These are phyloP conservation scores for Pollenia griseotomentosa DNA, from an alignment of 2,888 invertebrate species.

Conservation along the genomic window DNA sequence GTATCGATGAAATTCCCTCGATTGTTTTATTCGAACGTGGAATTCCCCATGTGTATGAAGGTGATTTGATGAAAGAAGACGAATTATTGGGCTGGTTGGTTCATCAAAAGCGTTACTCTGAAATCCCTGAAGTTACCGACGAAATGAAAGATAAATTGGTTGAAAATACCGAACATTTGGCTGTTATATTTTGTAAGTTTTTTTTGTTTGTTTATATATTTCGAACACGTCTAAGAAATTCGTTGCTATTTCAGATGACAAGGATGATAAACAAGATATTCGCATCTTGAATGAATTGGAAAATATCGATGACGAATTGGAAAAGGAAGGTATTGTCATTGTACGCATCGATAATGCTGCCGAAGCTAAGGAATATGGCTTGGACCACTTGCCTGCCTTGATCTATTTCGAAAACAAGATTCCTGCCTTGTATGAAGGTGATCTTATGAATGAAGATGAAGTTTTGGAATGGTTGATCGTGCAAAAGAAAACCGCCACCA, in stretches of 20 bases:
- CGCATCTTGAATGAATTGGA: conserved; percentile 94
- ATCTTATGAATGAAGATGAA: conserved; percentile 95
- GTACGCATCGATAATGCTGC: conserved; percentile 95
- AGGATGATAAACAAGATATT: conserved; percentile 95
- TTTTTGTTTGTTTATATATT: neutral
- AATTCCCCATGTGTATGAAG: conserved; percentile 90
- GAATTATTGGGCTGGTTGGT: conserved; percentile 95
- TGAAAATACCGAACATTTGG: conserved; percentile 91
- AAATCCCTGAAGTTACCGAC: conserved; percentile 96
- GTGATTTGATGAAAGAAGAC: conserved; percentile 95
- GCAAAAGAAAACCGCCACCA: conserved; percentile 95
- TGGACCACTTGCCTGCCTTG: conserved; percentile 91
- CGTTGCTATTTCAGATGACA: conserved; percentile 88
- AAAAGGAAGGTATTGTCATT: conserved; percentile 95
- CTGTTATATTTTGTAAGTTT: conserved; percentile 95
- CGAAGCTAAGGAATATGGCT: conserved; percentile 95
- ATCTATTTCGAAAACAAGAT: conserved; percentile 96
- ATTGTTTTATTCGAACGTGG: conserved; percentile 91
- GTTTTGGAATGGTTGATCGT: conserved; percentile 93
- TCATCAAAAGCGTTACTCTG: conserved; percentile 94
- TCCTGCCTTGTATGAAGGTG: conserved; percentile 95
- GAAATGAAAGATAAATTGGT: conserved; percentile 97
- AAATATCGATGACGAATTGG: conserved; percentile 95
- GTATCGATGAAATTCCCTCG: conserved; percentile 92
- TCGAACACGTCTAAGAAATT: neutral